Evolutionary conservation across 2,113 vertebrate species (phyloP).

Genomic region (Oophaga pumilio): DNA sequence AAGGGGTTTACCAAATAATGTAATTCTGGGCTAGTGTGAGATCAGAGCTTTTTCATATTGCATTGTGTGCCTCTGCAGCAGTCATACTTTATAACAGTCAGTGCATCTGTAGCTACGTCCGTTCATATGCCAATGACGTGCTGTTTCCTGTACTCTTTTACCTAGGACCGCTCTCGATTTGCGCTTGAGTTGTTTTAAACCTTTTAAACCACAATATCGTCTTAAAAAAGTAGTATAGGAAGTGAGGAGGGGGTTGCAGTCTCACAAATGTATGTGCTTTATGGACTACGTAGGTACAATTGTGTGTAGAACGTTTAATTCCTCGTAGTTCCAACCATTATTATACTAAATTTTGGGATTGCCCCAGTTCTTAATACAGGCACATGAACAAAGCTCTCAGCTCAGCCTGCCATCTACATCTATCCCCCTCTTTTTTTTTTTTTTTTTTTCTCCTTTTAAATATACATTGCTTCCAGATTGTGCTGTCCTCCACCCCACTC

Average conservation of each 20-base stretch:
- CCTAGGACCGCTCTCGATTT: background rate
- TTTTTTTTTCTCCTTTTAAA: too few relatives aligned
- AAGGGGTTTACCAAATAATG: background rate
- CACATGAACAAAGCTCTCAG: background rate
- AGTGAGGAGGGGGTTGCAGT: background rate
- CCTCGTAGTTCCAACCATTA: background rate
- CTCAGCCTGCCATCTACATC: background rate
- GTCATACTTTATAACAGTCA: background rate
- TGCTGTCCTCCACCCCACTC: background rate
- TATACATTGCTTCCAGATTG: background rate
- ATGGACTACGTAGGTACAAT: background rate
- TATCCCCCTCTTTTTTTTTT: background rate
- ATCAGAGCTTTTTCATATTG: background rate
- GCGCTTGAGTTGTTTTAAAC: background rate
- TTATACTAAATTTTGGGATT: background rate
- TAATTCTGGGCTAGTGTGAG: background rate
- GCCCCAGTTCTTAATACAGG: background rate
- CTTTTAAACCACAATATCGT: background rate
- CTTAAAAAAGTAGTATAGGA: background rate
- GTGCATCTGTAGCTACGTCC: background rate
- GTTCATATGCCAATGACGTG: background rate
- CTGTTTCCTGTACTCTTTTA: background rate
- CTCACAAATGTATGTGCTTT: background rate
- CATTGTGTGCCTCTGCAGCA: background rate
- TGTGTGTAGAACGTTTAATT: background rate